Evolutionary conservation across 2,888 invertebrate genomes (phyloP), one percentile per base, ranked within the genome.

Genomic region (Epinotia brunnichana): DNA sequence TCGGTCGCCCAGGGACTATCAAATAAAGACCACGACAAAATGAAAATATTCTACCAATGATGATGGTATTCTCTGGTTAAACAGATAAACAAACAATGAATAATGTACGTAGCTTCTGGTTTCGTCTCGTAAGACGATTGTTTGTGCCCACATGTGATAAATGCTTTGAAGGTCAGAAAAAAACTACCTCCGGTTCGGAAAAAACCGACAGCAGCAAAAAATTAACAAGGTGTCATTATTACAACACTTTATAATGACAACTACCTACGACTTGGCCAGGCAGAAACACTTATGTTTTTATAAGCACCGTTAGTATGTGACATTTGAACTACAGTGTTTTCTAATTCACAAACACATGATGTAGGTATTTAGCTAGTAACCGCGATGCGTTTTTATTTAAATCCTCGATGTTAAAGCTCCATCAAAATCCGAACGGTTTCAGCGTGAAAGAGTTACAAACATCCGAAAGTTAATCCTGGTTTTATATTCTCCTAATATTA

Each of bases 191-290:
- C 29, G 11, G 48, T 17, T 60, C 41, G 21, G 17, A 44, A 10
- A 62, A 62, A 62, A 61, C 21, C 21, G 9, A 61, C 61, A n/a
- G n/a, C 24, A 24, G 62, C 62, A 62, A 62, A 62, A 62, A 62
- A 24, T 48, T 4, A 62, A 44, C 48, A 29, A 62, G 61, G 21
- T 44, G 61, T 24, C 44, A 61, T 61, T 61, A 19, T 61, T 61
- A 21, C 61, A 61, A 44, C 41, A 61, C n/a, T 17, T 29, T 10
- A 48, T 62, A 62, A 62, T 21, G 44, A 48, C 62, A 44, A 51
- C 24, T 29, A 62, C 48, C 48, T 24, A 62, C 48, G 62, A n/a
- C 24, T 61, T 44, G 0, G 48, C 24, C 48, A 24, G n/a, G 48
- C 24, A 24, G 35, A 9, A 48, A 29, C 48, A 62, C 62, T 29